These are phyloP conservation scores for Hemibagrus wyckioides DNA, from an alignment of 2,113 vertebrate species.

Conservation along the genomic window DNA sequence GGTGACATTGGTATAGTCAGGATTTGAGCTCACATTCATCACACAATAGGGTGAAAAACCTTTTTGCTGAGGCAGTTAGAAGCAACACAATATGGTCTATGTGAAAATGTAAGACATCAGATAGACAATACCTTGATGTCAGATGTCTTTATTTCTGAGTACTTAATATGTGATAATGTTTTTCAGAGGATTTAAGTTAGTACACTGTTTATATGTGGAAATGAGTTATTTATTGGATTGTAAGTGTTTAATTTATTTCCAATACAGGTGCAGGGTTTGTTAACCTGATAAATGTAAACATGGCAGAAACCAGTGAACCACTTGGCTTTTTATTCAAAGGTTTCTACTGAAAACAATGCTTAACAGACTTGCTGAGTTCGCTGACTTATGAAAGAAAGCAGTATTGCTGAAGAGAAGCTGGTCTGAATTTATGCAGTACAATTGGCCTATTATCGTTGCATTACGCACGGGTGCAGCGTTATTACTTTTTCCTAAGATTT, in stretches of 20 bases:
- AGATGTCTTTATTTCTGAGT: too few relatives aligned
- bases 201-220: too few relatives aligned
- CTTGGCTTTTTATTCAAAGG: slow-evolving; percentile 23
- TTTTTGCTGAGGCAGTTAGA: background rate
- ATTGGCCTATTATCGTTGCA: background rate
- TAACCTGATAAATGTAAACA: background rate
- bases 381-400: background rate
- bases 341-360: background rate
- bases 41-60: background rate
- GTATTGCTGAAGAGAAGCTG: background rate
- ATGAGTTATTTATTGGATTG: too few relatives aligned
- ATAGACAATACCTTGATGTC: too few relatives aligned
- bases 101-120: background rate
- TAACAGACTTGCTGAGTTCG: slow-evolving; percentile 22
- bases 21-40: background rate
- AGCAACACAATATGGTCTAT: background rate
- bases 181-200: too few relatives aligned
- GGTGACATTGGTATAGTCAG: background rate
- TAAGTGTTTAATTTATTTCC: too few relatives aligned
- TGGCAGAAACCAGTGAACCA: slow-evolving; percentile 1
- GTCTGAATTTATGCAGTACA: slow-evolving; percentile 4
- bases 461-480: background rate
- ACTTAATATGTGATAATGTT: too few relatives aligned
- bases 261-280: background rate
- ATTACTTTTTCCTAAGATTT: background rate